These are phyloP conservation scores for Rhadinocentrus ornatus DNA, from an alignment of 2,797 vertebrate genomes.

Conservation along the genomic window DNA sequence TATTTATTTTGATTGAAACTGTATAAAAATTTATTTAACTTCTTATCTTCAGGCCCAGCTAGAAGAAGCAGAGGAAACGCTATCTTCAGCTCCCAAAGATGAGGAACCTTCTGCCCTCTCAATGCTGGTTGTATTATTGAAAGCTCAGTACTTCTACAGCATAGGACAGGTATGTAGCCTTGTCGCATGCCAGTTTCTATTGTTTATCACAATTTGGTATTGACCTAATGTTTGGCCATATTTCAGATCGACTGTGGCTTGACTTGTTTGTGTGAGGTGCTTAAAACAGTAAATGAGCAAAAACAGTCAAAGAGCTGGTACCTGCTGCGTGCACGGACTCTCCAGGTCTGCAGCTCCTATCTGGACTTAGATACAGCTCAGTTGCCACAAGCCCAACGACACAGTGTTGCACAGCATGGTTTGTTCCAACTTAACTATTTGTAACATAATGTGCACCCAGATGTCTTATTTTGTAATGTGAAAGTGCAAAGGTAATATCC, in stretches of 20 bases:
- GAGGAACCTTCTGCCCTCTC: conserved; percentile 77
- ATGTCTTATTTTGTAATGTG: background rate
- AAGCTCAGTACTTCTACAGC: conserved; percentile 83
- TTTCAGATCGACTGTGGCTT: conserved; percentile 84
- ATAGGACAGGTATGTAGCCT: conserved; percentile 76
- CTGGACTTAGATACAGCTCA: conserved; percentile 81
- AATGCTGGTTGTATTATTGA: conserved; percentile 80
- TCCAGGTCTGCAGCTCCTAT: conserved; percentile 85
- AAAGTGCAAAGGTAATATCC: background rate
- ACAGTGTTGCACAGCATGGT: conserved; percentile 83
- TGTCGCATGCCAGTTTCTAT: background rate
- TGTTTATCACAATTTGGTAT: background rate
- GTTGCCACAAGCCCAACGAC: conserved; percentile 77
- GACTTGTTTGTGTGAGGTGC: conserved; percentile 80
- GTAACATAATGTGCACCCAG: background rate
- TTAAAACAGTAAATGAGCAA: conserved; percentile 83
- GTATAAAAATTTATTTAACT: background rate
- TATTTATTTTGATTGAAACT: background rate
- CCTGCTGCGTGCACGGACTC: conserved; percentile 86
- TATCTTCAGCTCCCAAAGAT: conserved; percentile 55
- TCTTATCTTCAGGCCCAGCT: conserved; percentile 79
- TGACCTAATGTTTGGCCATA: background rate
- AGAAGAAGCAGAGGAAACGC: conserved; percentile 78
- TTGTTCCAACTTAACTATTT: conserved; percentile 17
- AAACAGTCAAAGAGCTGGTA: conserved; percentile 89